Conservation (phyloP, 2,888 invertebrate species). For the Piscicola geometra region DNA sequence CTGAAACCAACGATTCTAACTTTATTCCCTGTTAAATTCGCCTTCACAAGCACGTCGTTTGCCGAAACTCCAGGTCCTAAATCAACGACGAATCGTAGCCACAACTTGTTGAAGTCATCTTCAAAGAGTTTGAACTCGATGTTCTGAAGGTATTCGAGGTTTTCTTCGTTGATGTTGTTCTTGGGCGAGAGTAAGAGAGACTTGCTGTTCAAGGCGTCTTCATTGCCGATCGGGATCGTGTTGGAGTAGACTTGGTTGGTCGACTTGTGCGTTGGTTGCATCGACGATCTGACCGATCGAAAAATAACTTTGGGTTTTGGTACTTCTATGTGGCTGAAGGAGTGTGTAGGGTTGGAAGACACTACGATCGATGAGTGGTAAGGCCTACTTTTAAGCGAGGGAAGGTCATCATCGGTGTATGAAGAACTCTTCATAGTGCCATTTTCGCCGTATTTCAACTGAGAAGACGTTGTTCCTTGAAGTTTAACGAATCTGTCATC, state of each 20-base stretch:
- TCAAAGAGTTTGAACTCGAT: conserved; percentile 34
- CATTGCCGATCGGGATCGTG: background rate
- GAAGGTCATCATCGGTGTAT: conserved; percentile 7
- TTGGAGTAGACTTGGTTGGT: background rate
- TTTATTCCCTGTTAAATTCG: conserved; percentile 38
- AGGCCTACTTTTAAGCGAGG: background rate
- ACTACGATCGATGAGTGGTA: background rate
- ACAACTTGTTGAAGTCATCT: conserved; percentile 32
- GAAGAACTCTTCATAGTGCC: background rate
- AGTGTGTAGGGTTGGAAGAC: background rate
- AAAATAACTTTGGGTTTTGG: background rate
- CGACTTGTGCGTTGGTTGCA: background rate
- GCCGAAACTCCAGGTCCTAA: conserved; percentile 35
- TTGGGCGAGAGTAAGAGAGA: background rate
- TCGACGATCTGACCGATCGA: background rate
- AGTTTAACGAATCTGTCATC: conserved; percentile 32
- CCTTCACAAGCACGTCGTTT: conserved; percentile 40
- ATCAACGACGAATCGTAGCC: conserved; percentile 33
- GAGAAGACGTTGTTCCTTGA: background rate
- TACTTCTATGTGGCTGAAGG: background rate
- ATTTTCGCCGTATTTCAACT: no score
- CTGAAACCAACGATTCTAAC: conserved; percentile 39
- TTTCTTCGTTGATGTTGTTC: background rate
- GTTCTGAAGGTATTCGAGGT: background rate
- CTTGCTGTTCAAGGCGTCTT: background rate